phyloP scores from a whole-genome alignment of 2,888 invertebrate species.

The Melikaiella ostensackeni region DNA sequence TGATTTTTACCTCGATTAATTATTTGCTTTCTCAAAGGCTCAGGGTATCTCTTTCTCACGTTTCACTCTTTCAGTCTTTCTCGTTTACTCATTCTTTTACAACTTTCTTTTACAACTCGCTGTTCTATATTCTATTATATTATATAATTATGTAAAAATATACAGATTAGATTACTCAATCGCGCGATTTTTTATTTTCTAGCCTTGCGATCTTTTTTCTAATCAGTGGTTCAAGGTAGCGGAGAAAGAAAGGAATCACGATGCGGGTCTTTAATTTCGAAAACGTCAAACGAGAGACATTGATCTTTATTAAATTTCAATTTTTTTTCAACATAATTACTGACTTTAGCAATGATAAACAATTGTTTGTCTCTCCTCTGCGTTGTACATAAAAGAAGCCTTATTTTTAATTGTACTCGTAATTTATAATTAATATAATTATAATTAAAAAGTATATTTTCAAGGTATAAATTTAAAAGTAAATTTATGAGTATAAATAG shows the following conservation, averaged over 20 bases:
- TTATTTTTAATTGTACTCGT: background rate
- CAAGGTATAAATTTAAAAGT: background rate
- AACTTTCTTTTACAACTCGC: constrained; percentile 46
- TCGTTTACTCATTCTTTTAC: constrained; percentile 46
- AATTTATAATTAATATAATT: constrained; percentile 4
- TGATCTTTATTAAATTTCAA: background rate
- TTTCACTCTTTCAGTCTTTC: constrained; percentile 42
- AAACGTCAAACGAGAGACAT: constrained; percentile 21
- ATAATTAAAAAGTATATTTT: background rate
- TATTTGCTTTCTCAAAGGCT: constrained; percentile 45
- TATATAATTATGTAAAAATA: constrained; percentile 71
- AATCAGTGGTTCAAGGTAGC: constrained; percentile 16
- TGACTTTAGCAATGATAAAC: background rate
- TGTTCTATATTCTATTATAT: constrained; percentile 55
- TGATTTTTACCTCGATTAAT: constrained; percentile 64
- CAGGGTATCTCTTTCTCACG: constrained; percentile 43
- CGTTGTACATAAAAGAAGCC: constrained; percentile 24
- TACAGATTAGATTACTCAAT: constrained; percentile 73
- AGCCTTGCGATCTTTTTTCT: constrained; percentile 26
- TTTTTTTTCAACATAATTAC: background rate
- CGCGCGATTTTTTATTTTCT: constrained; percentile 61
- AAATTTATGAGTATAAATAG: constrained; percentile 25
- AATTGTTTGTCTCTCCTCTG: constrained; percentile 23
- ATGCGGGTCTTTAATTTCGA: constrained; percentile 12
- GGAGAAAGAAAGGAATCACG: constrained; percentile 35